Evolutionary conservation across 2,113 vertebrate genomes (phyloP), one percentile per base, ranked within the genome.

Genomic region (Archocentrus centrarchus): DNA sequence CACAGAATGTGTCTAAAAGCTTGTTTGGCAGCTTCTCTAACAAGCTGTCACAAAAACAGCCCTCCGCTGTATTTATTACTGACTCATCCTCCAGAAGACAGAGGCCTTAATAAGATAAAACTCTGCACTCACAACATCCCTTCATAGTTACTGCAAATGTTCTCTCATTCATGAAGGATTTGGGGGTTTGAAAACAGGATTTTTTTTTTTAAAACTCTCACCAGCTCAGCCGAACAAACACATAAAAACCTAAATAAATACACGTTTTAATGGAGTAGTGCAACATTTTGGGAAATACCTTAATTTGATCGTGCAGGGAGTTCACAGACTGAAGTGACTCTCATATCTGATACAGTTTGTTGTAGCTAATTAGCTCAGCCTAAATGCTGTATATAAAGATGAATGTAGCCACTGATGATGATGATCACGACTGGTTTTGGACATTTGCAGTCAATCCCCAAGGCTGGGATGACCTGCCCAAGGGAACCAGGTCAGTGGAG

Each of bases 21-120:
- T 73, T 87, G 88, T 82, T 70, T 87, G 88, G 88, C 88, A 58
- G 57, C 85, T 22, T 85, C 79, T 82, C 68, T 77, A 87, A 75
- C 55, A 62, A 58, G 30, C 57, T 73, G 86, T 73, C 86, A 35
- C 75, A 59, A 39, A 66, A 60, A 11, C 86, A 80, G 68, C 77
- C 79, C 60, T 83, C 53, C 18, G 11, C 76, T 59, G 73, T 58
- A 37, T 84, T 89, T 37, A 75, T 81, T 24, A 50, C 53, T 79
- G 81, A 83, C 35, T 89, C 80, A 88, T 79, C 66, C 59, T n/a
- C 60, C 55, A 47, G 60, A 30, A 27, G 50, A 86, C n/a, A 10
- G 30, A 37, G 76, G 62, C 24, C 18, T 35, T 80, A 20, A 77
- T n/a, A 59, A 44, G 22, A 77, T 41, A 20, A 59, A 60, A 60